These are phyloP conservation scores for Griposia aprilina DNA, from an alignment of 2,888 invertebrate genomes.

Conservation along the genomic window DNA sequence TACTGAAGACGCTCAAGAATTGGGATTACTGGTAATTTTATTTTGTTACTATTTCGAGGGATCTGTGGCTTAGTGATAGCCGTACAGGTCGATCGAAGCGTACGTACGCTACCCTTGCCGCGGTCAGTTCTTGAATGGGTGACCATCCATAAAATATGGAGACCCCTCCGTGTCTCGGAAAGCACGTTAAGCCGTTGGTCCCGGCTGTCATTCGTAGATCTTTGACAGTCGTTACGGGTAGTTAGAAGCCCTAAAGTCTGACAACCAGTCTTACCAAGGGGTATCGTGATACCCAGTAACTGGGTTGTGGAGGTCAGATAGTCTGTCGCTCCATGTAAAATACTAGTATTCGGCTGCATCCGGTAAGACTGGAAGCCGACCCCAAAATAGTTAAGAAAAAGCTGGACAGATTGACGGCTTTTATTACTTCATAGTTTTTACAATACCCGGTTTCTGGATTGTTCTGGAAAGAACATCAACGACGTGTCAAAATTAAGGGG, in stretches of 20 bases:
- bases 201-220: neutral
- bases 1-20: conserved; percentile 74
- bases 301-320: neutral
- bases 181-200: neutral
- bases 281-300: neutral
- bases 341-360: neutral
- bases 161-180: neutral
- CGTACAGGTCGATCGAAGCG: neutral
- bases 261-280: neutral
- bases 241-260: neutral
- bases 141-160: neutral
- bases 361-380: neutral
- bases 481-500: neutral
- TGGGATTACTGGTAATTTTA: conserved; percentile 83
- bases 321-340: neutral
- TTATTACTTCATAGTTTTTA: neutral
- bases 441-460: neutral
- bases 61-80: neutral
- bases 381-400: neutral
- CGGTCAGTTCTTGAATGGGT: neutral
- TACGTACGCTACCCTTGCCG: neutral
- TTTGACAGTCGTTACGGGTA: neutral
- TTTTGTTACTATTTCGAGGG: neutral
- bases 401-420: too few relatives aligned
- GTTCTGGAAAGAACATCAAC: neutral